These are phyloP conservation scores for Megalops cyprinoides DNA, from an alignment of 2,797 vertebrate genomes.

Conservation along the genomic window DNA sequence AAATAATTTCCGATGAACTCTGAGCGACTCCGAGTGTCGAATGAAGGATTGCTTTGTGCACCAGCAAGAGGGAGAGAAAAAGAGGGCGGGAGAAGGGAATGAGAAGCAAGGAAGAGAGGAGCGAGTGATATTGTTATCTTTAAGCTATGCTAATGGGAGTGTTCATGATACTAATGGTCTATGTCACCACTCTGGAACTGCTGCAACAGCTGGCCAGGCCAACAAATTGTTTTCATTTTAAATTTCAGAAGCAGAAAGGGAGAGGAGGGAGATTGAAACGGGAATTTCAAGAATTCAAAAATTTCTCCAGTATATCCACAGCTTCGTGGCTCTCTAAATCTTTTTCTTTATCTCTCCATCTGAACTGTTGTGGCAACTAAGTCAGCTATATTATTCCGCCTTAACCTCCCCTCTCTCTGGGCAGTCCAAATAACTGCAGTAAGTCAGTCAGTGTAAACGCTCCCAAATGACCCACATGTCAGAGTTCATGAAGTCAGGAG, in stretches of 20 bases:
- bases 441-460: not conserved
- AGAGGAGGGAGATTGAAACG: not conserved
- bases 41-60: constrained; percentile 59
- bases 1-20: constrained; percentile 70
- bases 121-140: constrained; percentile 56
- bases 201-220: constrained; percentile 49
- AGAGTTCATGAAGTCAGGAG: constrained; percentile 11
- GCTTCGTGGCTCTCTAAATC: not conserved
- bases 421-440: not conserved
- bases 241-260: constrained; percentile 12
- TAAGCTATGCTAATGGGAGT: constrained; percentile 46
- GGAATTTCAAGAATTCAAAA: constrained; percentile 11
- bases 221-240: constrained; percentile 28
- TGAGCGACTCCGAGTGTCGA: constrained; percentile 49
- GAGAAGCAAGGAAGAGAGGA: not conserved
- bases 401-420: not conserved
- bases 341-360: constrained; percentile 1
- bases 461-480: constrained; percentile 19
- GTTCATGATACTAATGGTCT: constrained; percentile 57
- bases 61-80: constrained; percentile 43
- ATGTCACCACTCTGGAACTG: constrained; percentile 62
- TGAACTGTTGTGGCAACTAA: not conserved
- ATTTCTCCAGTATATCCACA: not conserved
- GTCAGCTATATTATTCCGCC: not conserved
- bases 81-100: constrained; percentile 20